Conservation (phyloP, 2,113 vertebrate genomes). For the Promerops cafer region DNA sequence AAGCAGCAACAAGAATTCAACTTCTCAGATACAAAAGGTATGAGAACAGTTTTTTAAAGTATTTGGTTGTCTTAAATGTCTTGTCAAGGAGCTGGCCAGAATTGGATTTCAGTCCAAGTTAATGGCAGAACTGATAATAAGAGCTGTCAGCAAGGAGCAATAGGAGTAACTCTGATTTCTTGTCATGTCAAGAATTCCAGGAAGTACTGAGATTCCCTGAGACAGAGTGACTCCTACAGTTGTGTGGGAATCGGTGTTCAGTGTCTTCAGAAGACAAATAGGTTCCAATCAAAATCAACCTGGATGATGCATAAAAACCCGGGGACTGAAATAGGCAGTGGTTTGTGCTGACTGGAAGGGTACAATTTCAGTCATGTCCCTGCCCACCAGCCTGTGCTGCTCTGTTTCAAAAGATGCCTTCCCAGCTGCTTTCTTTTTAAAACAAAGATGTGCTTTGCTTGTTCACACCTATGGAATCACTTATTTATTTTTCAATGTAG, state of each 20-base stretch:
- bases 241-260: neutral
- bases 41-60: neutral
- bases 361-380: neutral
- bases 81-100: neutral
- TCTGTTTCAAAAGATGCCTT: neutral
- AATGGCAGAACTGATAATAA: neutral
- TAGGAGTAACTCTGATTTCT: neutral
- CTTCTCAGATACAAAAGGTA: neutral
- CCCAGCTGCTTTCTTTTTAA: neutral
- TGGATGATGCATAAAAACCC: neutral
- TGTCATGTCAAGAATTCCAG: neutral
- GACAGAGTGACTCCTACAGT: neutral
- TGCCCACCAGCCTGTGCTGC: neutral
- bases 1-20: neutral
- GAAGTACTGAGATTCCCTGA: neutral
- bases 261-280: neutral
- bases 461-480: neutral
- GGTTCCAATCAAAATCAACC: neutral
- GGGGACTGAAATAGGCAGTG: neutral
- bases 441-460: neutral
- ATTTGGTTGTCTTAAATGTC: neutral
- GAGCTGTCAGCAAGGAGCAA: neutral
- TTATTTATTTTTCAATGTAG: neutral
- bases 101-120: neutral
- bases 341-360: neutral